Conservation (phyloP, 2,888 invertebrate genomes). For the Sminthurinus aureus region DNA sequence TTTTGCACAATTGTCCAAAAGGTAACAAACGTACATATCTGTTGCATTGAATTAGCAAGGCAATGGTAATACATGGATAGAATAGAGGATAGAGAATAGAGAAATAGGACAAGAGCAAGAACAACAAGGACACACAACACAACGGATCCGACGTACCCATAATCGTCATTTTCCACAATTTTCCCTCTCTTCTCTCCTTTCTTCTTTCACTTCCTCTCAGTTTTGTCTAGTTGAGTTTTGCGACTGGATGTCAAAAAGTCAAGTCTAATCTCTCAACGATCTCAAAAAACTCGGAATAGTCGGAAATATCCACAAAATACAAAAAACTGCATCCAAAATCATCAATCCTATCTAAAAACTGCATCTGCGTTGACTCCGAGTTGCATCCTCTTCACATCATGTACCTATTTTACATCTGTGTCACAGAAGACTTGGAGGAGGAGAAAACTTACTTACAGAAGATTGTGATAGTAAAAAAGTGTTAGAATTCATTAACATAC, state of each 20-base stretch:
- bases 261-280: neutral
- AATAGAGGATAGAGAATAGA: neutral
- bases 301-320: too few relatives aligned
- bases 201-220: conserved; percentile 15
- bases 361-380: neutral
- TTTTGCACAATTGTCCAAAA: conserved; percentile 21
- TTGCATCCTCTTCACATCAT: too few relatives aligned
- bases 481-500: too few relatives aligned
- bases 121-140: neutral
- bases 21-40: conserved; percentile 5
- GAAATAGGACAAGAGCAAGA: neutral
- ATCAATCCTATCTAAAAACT: neutral
- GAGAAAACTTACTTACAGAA: too few relatives aligned
- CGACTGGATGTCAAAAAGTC: conserved; percentile 12
- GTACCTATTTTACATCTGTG: too few relatives aligned
- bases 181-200: conserved; percentile 11
- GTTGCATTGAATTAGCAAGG: too few relatives aligned
- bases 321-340: neutral
- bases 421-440: too few relatives aligned
- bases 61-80: too few relatives aligned
- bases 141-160: neutral
- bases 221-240: conserved; percentile 23
- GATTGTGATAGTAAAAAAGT: too few relatives aligned
- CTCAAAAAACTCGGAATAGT: too few relatives aligned
- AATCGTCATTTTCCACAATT: conserved; percentile 21